Base-by-base conservation (phyloP, 1,140 invertebrate genomes). In the Drosophila sp. region DNA sequence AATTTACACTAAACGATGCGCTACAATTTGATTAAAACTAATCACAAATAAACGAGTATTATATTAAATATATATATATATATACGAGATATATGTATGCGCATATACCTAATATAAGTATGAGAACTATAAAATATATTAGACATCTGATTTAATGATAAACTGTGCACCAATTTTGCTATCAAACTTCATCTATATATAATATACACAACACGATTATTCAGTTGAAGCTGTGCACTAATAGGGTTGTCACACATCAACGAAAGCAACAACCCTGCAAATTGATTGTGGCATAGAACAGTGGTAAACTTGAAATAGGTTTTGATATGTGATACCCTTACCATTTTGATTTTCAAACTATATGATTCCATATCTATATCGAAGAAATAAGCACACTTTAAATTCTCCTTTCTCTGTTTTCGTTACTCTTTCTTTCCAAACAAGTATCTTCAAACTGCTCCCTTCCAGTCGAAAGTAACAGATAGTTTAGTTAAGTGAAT, bases 1-100 rank as follows among this genome's bases (percentile, higher is more conserved):
- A 66, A 89, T 86, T 72, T 87, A 87, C 71, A 81, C 70, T 62
- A 58, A 78, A 70, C 27, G 51, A 63, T 53, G 50, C 54, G 32
- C 36, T 21, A 58, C 62, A 67, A 63, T 72, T 83, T 79, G 65
- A 83, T 54, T 63, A 76, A 62, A 57, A 76, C 67, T 76, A 76
- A 69, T 65, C 66, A 61, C 40, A 43, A 77, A 59, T 27, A 27
- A 67, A 56, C 58, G 66, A 83, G 72, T 76, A 83, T 80, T 83
- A 69, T 69, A 71, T 59, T 32, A 41, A 61, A 50, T 66, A 72
- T 64, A 71, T 14, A 53, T 6, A 34, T 25, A 72, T 64, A 71
- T 14, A 53, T 6, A 34, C 16, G 36, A 62, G 36, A 38, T 38
- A 45, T 51, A 51, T 13, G 36, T 59, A 61, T 50, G 41, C 32